These are phyloP conservation scores for Isaurus tuberculatus DNA, from an alignment of 92 coral and sea anemone species.

Conservation along the genomic window DNA sequence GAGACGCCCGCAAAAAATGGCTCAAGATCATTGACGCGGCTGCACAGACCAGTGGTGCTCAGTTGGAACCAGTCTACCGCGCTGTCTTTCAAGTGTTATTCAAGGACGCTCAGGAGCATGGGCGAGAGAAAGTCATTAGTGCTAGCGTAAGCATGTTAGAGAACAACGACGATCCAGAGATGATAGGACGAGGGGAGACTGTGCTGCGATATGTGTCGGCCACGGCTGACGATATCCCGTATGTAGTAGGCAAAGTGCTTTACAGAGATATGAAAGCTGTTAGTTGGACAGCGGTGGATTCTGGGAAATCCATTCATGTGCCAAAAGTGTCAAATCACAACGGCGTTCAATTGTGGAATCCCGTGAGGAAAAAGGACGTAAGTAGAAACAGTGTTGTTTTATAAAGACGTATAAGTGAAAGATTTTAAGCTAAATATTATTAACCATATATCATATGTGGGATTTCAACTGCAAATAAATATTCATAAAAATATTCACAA, in stretches of 20 bases:
- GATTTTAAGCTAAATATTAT: too few species aligned
- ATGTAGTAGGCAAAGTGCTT: constrained; percentile 82
- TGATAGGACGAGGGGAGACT: constrained; percentile 84
- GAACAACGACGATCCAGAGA: constrained; percentile 77
- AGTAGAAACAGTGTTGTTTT: too few species aligned
- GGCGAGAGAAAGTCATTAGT: constrained; percentile 80
- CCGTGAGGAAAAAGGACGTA: constrained; percentile 75
- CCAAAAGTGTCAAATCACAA: constrained; percentile 88
- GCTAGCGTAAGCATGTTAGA: constrained; percentile 87
- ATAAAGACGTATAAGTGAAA: too few species aligned
- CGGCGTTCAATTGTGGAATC: constrained; percentile 91
- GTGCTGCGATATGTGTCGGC: constrained; percentile 90
- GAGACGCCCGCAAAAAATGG: constrained; percentile 95
- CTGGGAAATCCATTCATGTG: constrained; percentile 96
- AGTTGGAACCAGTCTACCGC: constrained; percentile 92
- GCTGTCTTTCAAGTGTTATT: constrained; percentile 87
- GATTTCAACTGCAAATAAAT: too few species aligned
- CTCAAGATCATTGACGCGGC: constrained; percentile 87
- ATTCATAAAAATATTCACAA: too few species aligned
- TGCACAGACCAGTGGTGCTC: constrained; percentile 96
- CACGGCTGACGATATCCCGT: constrained; percentile 85
- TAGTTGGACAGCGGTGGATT: constrained; percentile 92
- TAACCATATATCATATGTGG: too few species aligned
- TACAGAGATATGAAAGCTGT: constrained; percentile 87
- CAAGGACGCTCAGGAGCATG: constrained; percentile 93